Evolutionary conservation across 2,797 vertebrate genomes (phyloP), one percentile per base, ranked within the genome.

Genomic region (Pitangus sulphuratus): DNA sequence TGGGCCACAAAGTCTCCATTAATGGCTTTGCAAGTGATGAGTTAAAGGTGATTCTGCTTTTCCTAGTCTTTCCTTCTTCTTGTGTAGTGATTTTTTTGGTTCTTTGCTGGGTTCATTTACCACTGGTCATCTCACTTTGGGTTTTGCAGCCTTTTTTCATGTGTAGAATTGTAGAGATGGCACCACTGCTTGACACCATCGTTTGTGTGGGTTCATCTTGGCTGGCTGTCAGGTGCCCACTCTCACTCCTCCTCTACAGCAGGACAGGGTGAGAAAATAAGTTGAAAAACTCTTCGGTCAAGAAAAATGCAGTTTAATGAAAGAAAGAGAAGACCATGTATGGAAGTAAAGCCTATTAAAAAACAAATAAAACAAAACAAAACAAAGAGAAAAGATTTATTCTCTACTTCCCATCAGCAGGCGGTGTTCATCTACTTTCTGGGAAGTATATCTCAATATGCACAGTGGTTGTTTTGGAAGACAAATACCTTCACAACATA

Each of bases 311-410:
- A 66, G 7, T 47, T 57, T 81, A 50, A 58, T n/a, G 35, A 66
- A 78, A 78, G 53, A 89, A 81, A 69, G 7, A 3, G 51, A 77
- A 90, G 16, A 3, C 7, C 2, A 1, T 40, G 14, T 16, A 33
- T 0, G 0, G 7, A 83, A 92, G 8, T 2, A 62, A 85, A 60
- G 9, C 3, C n/a, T 7, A n/a, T 39, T 6, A 5, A 22, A 33
- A 24, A 30, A 5, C 22, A 8, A 21, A 13, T 3, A 37, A 37
- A 37, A 37, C 35, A 33, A 24, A n/a, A 5, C 22, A 8, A 21
- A 13, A 3, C 24, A 28, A 28, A 50, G 9, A 50, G 28, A 28
- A 50, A 50, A 28, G 1, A 30, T 28, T 3, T 64, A 45, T 56
- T 60, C 6, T 40, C 11, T 53, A 5, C 28, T 37, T 81, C 35